These are phyloP conservation scores for Drosophila recens DNA, from an alignment of 2,888 invertebrate species.

Conservation along the genomic window DNA sequence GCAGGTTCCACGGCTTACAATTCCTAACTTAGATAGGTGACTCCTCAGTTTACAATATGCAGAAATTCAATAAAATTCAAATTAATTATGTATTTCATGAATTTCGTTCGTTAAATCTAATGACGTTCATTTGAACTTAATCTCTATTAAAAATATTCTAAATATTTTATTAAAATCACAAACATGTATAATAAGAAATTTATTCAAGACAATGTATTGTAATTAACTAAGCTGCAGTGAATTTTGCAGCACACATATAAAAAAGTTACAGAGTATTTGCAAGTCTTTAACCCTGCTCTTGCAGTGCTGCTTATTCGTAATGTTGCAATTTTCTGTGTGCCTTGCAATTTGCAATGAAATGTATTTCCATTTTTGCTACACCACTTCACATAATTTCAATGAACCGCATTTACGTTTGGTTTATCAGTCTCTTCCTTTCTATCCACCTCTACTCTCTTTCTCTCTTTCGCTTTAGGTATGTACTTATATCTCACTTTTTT, in stretches of 20 bases:
- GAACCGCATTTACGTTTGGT: slow-evolving; percentile 70
- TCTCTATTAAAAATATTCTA: too few species aligned
- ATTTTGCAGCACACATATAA: neutral
- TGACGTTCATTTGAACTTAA: too few species aligned
- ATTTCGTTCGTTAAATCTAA: too few species aligned
- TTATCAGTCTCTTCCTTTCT: slow-evolving; percentile 31
- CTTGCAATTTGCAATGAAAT: slow-evolving; percentile 54
- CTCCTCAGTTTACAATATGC: too few species aligned
- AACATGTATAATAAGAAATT: neutral
- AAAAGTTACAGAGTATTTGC: neutral
- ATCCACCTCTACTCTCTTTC: neutral
- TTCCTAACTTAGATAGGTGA: too few species aligned
- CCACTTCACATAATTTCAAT: slow-evolving; percentile 71
- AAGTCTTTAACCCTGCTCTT: neutral
- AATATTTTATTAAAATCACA: neutral
- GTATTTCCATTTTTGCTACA: slow-evolving; percentile 42
- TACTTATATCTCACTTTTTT: slow-evolving; percentile 12
- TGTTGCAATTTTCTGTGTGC: slow-evolving; percentile 37
- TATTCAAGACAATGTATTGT: too few species aligned
- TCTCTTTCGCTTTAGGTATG: neutral
- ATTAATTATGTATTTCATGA: too few species aligned
- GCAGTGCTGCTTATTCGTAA: slow-evolving; percentile 2
- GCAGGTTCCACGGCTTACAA: too few species aligned
- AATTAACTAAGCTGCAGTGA: neutral
- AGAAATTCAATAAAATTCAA: too few species aligned